Evolutionary conservation across 2,797 vertebrate species (phyloP).

Genomic region (Coregonus suidteri): DNA sequence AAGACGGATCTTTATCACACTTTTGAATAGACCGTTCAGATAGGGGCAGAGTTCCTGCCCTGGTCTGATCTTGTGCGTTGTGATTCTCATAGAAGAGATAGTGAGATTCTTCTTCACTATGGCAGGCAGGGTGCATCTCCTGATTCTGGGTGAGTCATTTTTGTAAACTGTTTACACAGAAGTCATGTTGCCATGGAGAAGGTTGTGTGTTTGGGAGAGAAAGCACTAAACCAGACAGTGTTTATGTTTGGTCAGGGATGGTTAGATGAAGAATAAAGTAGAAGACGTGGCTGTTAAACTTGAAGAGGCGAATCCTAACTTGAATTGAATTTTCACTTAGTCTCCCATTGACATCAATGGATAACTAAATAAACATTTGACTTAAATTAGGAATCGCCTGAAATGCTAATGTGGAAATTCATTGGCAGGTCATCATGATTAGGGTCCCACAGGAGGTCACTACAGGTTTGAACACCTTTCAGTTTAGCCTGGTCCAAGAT

Average conservation of each 20-base stretch:
- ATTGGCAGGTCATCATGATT: too few species aligned
- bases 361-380: too few species aligned
- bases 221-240: background rate
- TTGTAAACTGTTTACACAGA: conserved; percentile 26
- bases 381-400: too few species aligned
- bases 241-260: background rate
- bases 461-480: too few species aligned
- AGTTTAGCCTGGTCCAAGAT: too few species aligned
- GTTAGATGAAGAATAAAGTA: background rate
- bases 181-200: conserved; percentile 31
- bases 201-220: conserved; percentile 18
- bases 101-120: conserved; percentile 41
- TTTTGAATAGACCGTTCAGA: background rate
- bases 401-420: too few species aligned
- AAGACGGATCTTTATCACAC: conserved; percentile 16
- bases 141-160: conserved; percentile 66
- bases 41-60: background rate
- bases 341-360: too few species aligned
- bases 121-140: conserved; percentile 42
- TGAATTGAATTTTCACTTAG: too few species aligned
- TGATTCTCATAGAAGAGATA: background rate
- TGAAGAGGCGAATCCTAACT: too few species aligned
- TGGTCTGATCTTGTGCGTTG: background rate
- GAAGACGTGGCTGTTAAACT: too few species aligned
- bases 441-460: too few species aligned